Evolutionary conservation across 2,113 vertebrate species (phyloP), one percentile per base, ranked within the genome.

Genomic region (Nothocercus julius): DNA sequence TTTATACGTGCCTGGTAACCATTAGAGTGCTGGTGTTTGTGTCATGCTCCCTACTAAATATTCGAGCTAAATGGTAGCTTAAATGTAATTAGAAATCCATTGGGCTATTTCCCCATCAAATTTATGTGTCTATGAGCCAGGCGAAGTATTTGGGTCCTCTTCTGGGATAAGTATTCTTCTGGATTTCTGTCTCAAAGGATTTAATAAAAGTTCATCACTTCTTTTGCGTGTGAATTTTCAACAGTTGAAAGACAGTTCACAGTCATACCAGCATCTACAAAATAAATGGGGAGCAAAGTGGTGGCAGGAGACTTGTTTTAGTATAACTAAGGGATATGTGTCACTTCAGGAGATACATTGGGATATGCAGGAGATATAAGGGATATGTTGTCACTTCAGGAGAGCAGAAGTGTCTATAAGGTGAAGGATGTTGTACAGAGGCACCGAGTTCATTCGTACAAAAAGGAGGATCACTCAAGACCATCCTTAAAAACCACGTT

Each of bases 191-290:
- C 53, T 90, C 70, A 72, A 82, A 73, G 34, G 0, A 2, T 82
- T 72, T 92, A 93, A 90, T 93, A 82, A 89, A 84, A 73, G 83
- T 56, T 90, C 86, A 85, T 70, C 67, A 56, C 92, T 87, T 96
- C 89, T 94, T 93, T 90, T 91, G 44, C 47, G 69, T 89, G 81
- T 96, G 86, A 95, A 79, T 96, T 94, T 94, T 93, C 70, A 80
- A 9, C 68, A 86, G 74, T 32, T 93, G 83, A 84, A 93, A 88
- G 82, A 72, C 89, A 93, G 84, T 79, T 93, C 79, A 80, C 83
- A 95, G 16, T 34, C 68, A 72, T 49, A 62, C 34, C 9, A 78
- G 86, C 92, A 85, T 73, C 74, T 92, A 27, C 25, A 76, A 69
- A 96, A 66, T 72, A 84, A 64, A 74, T 18, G 36, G 34, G 38